Conservation (phyloP, 2,797 vertebrate species). For the Myripristis jacobus region DNA sequence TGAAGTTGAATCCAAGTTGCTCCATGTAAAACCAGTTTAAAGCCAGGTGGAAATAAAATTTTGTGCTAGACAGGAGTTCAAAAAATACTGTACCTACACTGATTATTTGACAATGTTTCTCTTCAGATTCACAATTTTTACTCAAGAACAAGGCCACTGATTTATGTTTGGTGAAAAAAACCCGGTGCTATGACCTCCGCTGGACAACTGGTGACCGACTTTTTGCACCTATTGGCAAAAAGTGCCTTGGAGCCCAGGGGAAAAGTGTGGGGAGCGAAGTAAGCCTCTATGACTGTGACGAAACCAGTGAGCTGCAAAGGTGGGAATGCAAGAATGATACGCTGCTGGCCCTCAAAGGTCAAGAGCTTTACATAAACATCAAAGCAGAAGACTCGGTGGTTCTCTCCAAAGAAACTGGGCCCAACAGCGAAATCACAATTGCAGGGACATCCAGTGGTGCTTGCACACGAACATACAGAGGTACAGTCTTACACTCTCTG, state of each 20-base stretch:
- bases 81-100: background rate
- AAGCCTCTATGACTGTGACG: constrained; percentile 86
- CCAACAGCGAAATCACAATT: constrained; percentile 88
- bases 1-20: no score
- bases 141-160: constrained; percentile 66
- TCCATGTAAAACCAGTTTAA: no score
- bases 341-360: constrained; percentile 86
- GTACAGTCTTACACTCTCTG: constrained; percentile 75
- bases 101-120: constrained; percentile 3
- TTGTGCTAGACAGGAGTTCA: no score
- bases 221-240: constrained; percentile 77
- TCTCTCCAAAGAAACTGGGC: constrained; percentile 84
- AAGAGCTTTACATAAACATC: constrained; percentile 86
- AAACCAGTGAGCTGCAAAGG: constrained; percentile 84
- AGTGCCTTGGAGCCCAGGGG: constrained; percentile 89
- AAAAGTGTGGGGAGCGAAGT: constrained; percentile 85
- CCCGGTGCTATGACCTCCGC: constrained; percentile 76
- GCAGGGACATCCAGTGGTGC: constrained; percentile 86
- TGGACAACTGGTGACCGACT: constrained; percentile 90
- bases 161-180: constrained; percentile 60
- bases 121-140: constrained; percentile 64
- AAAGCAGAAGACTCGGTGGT: constrained; percentile 82
- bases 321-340: constrained; percentile 93
- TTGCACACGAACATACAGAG: constrained; percentile 90
- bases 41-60: no score